Evolutionary conservation across 2,113 vertebrate genomes (phyloP).

Genomic region (Toxostoma redivivum): DNA sequence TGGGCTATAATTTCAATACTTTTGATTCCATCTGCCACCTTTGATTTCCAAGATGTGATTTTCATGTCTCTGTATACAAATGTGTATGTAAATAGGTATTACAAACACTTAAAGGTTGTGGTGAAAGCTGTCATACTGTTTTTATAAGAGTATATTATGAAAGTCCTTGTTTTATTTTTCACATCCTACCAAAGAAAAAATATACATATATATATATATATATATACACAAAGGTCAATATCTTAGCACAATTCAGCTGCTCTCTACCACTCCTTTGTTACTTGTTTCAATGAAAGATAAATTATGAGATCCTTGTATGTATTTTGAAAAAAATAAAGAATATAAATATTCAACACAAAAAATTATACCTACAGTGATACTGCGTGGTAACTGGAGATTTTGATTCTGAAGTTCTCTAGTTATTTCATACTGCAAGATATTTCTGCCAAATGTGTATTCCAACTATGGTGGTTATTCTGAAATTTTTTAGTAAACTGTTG

Average conservation of each 20-base stretch:
- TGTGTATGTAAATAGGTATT: background rate
- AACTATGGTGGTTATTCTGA: background rate
- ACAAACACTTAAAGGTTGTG: background rate
- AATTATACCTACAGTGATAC: background rate
- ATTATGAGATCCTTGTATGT: background rate
- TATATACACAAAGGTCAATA: too few relatives aligned
- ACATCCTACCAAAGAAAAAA: background rate
- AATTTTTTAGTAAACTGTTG: background rate
- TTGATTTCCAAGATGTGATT: background rate
- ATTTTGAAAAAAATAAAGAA: background rate
- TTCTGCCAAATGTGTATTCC: background rate
- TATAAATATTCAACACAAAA: background rate
- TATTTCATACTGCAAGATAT: background rate
- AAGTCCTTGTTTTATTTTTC: background rate
- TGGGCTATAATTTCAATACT: background rate
- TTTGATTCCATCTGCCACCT: background rate
- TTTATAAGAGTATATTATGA: background rate
- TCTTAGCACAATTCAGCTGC: background rate
- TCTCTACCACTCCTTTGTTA: background rate
- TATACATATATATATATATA: background rate
- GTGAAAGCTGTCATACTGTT: background rate
- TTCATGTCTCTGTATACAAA: background rate
- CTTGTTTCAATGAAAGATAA: background rate
- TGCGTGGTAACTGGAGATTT: background rate
- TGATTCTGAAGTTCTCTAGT: background rate